Conservation (phyloP, 2,113 vertebrate species). For the Vulpes lagopus region DNA sequence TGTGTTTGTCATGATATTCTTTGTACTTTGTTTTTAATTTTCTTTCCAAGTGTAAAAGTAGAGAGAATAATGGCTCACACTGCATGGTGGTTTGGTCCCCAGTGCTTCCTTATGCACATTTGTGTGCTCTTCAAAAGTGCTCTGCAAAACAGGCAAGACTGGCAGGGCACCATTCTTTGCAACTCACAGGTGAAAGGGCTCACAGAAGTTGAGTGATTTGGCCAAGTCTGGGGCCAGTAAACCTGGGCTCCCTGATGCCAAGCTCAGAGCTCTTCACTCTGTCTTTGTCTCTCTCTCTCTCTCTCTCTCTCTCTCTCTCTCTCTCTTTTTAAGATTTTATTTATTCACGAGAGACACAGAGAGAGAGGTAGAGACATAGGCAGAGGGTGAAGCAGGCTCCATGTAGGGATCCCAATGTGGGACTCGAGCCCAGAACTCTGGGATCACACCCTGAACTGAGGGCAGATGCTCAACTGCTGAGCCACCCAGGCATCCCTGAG, state of each 20-base stretch:
- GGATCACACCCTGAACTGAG: too few relatives aligned
- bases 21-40: neutral
- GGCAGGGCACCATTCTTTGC: neutral
- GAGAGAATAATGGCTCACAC: neutral
- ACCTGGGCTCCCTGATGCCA: neutral
- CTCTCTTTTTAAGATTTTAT: too few relatives aligned
- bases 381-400: too few relatives aligned
- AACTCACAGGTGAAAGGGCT: neutral
- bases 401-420: too few relatives aligned
- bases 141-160: neutral
- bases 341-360: too few relatives aligned
- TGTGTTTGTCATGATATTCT: neutral
- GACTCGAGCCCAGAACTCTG: too few relatives aligned
- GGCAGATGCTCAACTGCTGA: too few relatives aligned
- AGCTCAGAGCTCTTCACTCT: neutral
- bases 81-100: fast-evolving
- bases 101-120: neutral
- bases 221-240: neutral
- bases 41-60: neutral
- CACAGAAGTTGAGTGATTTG: neutral
- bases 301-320: too few relatives aligned
- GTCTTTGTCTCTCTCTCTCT: too few relatives aligned
- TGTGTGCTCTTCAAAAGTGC: neutral
- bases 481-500: too few relatives aligned
- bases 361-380: too few relatives aligned